Conservation (phyloP, 2,888 invertebrate genomes). For the Bellardia bayeri region DNA sequence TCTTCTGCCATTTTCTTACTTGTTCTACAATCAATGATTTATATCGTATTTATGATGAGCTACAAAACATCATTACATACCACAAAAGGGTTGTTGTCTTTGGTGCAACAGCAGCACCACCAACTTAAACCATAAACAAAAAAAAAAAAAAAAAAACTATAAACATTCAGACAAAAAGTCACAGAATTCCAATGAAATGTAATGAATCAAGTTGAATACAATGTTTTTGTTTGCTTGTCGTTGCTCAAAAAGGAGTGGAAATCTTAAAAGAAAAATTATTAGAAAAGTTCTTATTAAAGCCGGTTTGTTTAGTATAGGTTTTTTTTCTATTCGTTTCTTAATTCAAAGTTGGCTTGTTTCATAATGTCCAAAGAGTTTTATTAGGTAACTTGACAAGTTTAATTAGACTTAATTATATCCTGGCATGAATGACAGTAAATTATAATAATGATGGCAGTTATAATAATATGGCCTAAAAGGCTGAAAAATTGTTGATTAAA, state of each 20-base stretch:
- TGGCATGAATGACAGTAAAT: constrained; percentile 60
- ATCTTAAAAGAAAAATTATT: constrained; percentile 50
- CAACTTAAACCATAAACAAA: neutral
- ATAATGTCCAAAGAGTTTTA: constrained; percentile 28
- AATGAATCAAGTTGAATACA: constrained; percentile 70
- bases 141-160: neutral
- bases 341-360: neutral
- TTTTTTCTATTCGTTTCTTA: neutral
- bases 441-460: constrained; percentile 32
- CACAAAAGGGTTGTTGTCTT: constrained; percentile 73
- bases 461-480: constrained; percentile 7
- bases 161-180: constrained; percentile 43
- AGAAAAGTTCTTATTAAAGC: constrained; percentile 17
- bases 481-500: neutral
- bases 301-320: neutral
- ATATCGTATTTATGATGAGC: constrained; percentile 72
- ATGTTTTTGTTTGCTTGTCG: neutral
- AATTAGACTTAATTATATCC: constrained; percentile 61
- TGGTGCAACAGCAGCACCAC: constrained; percentile 45
- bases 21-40: constrained; percentile 68
- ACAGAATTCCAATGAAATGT: constrained; percentile 69
- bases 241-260: constrained; percentile 62
- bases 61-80: constrained; percentile 63
- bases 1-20: constrained; percentile 10
- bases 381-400: constrained; percentile 47